These are phyloP conservation scores for Plemyria rubiginata DNA, from an alignment of 2,888 invertebrate genomes.

Conservation along the genomic window DNA sequence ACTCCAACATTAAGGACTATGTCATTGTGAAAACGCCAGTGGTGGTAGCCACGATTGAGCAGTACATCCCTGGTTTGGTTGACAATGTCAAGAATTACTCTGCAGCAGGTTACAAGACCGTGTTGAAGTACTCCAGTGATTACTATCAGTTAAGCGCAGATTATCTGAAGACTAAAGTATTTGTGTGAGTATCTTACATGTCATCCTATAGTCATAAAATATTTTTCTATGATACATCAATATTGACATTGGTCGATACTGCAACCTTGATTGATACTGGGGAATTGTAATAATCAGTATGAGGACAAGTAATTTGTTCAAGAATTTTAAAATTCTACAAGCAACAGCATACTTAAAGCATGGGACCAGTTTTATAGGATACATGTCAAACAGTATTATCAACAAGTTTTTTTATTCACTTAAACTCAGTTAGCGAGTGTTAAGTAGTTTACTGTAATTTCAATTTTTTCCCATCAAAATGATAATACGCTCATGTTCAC, in stretches of 20 bases:
- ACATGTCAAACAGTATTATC: too few species aligned
- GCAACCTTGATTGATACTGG: not conserved
- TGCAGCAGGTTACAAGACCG: slow-evolving; percentile 67
- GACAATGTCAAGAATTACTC: slow-evolving; percentile 85
- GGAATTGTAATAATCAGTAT: not conserved
- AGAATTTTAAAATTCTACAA: too few species aligned
- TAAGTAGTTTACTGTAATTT: too few species aligned
- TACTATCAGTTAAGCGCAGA: slow-evolving; percentile 82
- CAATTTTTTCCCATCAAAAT: too few species aligned
- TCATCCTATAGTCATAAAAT: slow-evolving; percentile 7
- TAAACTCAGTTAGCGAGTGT: too few species aligned
- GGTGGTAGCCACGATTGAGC: slow-evolving; percentile 83
- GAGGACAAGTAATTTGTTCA: not conserved
- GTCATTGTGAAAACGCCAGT: slow-evolving; percentile 78
- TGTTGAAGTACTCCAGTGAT: slow-evolving; percentile 77
- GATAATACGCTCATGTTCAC: too few species aligned
- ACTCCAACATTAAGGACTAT: slow-evolving; percentile 78
- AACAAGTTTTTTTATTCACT: too few species aligned
- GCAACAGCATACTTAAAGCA: too few species aligned
- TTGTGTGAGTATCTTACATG: slow-evolving; percentile 88
- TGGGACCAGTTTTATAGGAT: too few species aligned
- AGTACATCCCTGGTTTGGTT: slow-evolving; percentile 89
- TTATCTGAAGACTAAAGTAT: slow-evolving; percentile 90
- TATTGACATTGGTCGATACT: too few species aligned
- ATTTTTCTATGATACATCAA: not conserved